Base-by-base conservation (phyloP, 2,797 vertebrate genomes). In the Siniperca undulata region DNA sequence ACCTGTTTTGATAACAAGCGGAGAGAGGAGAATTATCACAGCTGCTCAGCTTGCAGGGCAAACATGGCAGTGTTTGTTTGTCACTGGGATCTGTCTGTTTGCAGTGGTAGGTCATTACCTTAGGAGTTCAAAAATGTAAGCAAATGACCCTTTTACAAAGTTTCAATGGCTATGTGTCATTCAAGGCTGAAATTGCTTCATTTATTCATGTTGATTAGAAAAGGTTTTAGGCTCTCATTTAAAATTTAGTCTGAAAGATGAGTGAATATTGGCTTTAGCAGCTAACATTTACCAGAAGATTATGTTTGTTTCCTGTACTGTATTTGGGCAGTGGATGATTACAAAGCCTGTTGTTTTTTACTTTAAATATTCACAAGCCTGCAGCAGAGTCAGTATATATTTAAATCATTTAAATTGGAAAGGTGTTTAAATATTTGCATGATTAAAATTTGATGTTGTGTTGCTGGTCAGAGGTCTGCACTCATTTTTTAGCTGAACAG, bases 31-130 rank as follows among this genome's bases (percentile, higher is more conserved):
- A 82, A 87, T 92, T 92, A 93, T 94, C 93, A 80, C 46, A 79
- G 88, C 85, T 60, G 82, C 83, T 88, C 93, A 93, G 92, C 88
- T 86, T 89, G 86, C 85, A 83, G 58, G 56, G 70, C 80, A 95
- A 93, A 93, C 92, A 91, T 5, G 12, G 36, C 68, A 38, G 24
- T 92, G 90, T 90, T 93, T 92, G 88, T 92, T 93, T 92, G 91
- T 86, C 65, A 60, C 42, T 77, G 74, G 83, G 89, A 90, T 92
- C 62, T 78, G 84, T 73, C 62, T 86, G 82, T 92, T 94, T 92
- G 89, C 85, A 38, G 56, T 69, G 62, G 17, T 30, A 64, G 89
- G 83, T 91, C 88, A 86, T 88, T 87, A 91, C 76, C 73, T 83
- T 73, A 19, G 70, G 60, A 88, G 74, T 78, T 82, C 72, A 74